These are phyloP conservation scores for Spongia lamella DNA, from an alignment of 37 sponge, comb jelly and placozoan species.

Conservation along the genomic window DNA sequence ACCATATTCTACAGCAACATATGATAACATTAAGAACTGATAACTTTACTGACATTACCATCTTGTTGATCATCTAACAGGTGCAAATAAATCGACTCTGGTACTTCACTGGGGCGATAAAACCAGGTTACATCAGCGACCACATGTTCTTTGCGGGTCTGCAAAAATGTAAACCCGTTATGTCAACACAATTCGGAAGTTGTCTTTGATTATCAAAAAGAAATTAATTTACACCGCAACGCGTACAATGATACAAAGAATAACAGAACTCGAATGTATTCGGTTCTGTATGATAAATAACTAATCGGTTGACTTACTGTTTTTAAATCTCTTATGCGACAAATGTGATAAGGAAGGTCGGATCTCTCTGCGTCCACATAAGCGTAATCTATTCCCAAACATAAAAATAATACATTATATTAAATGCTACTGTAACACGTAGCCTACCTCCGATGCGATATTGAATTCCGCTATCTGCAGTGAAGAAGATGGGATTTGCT, in stretches of 20 bases:
- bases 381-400: slow-evolving; percentile 60
- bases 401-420: not conserved
- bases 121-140: slow-evolving; percentile 79
- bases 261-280: no score
- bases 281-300: no score
- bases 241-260: not conserved
- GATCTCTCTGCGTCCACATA: slow-evolving; percentile 81
- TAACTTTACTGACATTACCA: slow-evolving; percentile 9
- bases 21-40: not conserved
- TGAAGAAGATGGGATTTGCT: slow-evolving; percentile 22
- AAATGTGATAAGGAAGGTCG: slow-evolving; percentile 79
- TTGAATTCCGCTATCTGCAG: slow-evolving; percentile 40
- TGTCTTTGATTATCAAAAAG: not conserved
- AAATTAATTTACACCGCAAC: not conserved
- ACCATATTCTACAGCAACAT: slow-evolving; percentile 1
- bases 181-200: no score
- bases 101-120: slow-evolving; percentile 73
- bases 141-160: slow-evolving; percentile 60
- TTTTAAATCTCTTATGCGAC: slow-evolving; percentile 67
- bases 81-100: slow-evolving; percentile 64
- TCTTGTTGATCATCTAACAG: slow-evolving; percentile 68
- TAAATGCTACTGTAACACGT: not conserved
- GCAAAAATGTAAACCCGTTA: slow-evolving; percentile 6
- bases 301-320: slow-evolving; percentile 34
- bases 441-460: slow-evolving; percentile 67